Evolutionary conservation across 2,113 vertebrate species (phyloP).

Genomic region (Microcebus murinus): DNA sequence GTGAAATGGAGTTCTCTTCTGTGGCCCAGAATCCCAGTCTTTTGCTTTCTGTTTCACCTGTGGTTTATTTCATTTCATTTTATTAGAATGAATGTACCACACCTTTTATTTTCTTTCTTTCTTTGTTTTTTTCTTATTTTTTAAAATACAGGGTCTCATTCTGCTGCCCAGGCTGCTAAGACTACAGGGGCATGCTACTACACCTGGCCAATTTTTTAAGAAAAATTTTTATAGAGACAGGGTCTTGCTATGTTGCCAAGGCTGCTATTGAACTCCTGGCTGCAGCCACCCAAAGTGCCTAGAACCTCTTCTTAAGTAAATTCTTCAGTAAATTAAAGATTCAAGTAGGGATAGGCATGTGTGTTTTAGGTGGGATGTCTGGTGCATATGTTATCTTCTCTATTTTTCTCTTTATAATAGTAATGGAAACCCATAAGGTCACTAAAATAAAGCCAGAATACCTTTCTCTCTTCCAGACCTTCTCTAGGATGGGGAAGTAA

Average conservation of each 20-base stretch:
- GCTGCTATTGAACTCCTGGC: too few species aligned
- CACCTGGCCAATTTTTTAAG: too few species aligned
- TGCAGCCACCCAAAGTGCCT: too few species aligned
- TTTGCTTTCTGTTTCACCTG: background rate
- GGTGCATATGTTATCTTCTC: background rate
- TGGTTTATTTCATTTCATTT: slow-evolving; percentile 1
- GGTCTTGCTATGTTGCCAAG: too few species aligned
- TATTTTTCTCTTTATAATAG: background rate
- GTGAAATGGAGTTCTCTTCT: background rate
- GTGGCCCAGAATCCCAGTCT: background rate
- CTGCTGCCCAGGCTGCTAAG: too few species aligned
- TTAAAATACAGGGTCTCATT: too few species aligned
- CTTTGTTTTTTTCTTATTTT: too few species aligned
- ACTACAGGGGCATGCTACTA: too few species aligned
- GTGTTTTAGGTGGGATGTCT: background rate
- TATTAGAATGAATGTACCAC: background rate
- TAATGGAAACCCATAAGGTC: background rate
- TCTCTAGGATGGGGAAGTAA: background rate
- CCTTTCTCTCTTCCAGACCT: background rate
- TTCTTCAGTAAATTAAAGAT: background rate
- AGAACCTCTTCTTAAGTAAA: background rate
- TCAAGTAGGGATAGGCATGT: background rate
- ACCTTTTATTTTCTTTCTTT: too few species aligned
- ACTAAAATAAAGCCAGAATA: background rate
- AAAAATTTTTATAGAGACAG: too few species aligned